Evolutionary conservation across 2,888 invertebrate genomes (phyloP), one percentile per base, ranked within the genome.

Genomic region (Stenotaenia linearis): DNA sequence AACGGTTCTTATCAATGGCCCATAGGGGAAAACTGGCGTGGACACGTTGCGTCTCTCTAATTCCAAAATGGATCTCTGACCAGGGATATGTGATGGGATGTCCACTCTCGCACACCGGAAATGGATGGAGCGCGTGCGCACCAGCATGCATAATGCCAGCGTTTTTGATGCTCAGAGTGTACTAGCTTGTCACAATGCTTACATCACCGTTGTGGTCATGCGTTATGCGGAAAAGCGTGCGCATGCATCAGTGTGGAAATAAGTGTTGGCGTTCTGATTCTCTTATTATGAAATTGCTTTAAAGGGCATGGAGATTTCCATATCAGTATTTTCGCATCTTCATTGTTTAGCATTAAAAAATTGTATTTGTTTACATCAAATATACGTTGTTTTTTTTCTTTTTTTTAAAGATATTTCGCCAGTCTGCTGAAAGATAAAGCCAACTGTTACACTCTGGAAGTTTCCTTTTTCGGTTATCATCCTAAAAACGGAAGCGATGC

Each of bases 381-480:
- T 32, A 32, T 32, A 6, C 9, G 2, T 28, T 30, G 3, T 12
- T 75, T 75, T 4, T 18, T 35, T 15, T 56, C 32, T 32, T n/a
- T 40, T 30, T 74, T 75, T 84, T 83, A 10, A 84, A 88, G 88
- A 82, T 86, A 85, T 83, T 89, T 95, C 78, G 93, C 94, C 83
- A 90, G 91, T 40, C 87, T 90, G 75, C 87, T 95, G 82, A 93
- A 92, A 83, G 92, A 93, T 82, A 90, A 90, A 79, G 92, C 93
- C 18, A 94, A 97, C 86, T 93, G 94, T 80, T 98, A 97, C 87
- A 93, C 95, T 0, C 87, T 97, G 83, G 92, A 96, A 85, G 94
- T 95, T 0, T 97, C 97, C 10, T 91, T 96, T 88, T 94, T 92
- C 83, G 97, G 97, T n/a, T 93, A 95, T 84, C 90, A 90, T 84